Base-by-base conservation (phyloP, 2,888 invertebrate species). In the Archips crataeganus region DNA sequence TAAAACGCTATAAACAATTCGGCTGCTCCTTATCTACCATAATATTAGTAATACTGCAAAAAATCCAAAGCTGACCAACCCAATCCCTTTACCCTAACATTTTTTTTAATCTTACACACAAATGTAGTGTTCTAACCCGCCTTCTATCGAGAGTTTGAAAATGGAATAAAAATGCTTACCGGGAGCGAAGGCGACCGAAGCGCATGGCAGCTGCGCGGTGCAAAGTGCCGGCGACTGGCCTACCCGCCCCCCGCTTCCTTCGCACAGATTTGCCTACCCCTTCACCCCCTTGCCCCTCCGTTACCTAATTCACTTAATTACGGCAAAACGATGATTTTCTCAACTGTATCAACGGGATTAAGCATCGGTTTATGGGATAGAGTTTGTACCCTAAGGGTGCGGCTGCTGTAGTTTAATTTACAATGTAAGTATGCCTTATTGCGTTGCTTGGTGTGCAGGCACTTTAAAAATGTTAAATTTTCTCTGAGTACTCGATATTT, bases 191-290 rank as follows among this genome's bases (percentile, higher is more conserved):
- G 32, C 57, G 57, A 32, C 57, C 57, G 78, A 76, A 79, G 75
- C 74, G 81, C 78, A 81, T 81, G 84, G 85, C 91, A 88, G 87
- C 90, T 87, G 90, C 90, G 91, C 90, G 84, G 78, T 78, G 85
- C 86, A 85, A 84, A 88, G 87, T 87, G 88, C 84, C 83, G 83
- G 77, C 85, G 85, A 83, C 87, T 86, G 85, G 83, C 79, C 83
- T 85, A 84, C 84, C 81, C 87, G 83, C 84, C 84, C 84, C 85
- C 83, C 82, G 78, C 81, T 83, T 84, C 84, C 82, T 83, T 70
- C 79, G 87, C 76, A 71, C 77, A 85, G 87, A 89, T 88, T 88
- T 87, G 87, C 87, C 86, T 87, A 78, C 87, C 87, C 87, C 86
- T 84, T 82, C 80, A 83, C 83, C 85, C 67, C 67, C 34, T 59